These are phyloP conservation scores for Rhizoglyphus robini DNA, from an alignment of 1,140 invertebrate species.

Conservation along the genomic window DNA sequence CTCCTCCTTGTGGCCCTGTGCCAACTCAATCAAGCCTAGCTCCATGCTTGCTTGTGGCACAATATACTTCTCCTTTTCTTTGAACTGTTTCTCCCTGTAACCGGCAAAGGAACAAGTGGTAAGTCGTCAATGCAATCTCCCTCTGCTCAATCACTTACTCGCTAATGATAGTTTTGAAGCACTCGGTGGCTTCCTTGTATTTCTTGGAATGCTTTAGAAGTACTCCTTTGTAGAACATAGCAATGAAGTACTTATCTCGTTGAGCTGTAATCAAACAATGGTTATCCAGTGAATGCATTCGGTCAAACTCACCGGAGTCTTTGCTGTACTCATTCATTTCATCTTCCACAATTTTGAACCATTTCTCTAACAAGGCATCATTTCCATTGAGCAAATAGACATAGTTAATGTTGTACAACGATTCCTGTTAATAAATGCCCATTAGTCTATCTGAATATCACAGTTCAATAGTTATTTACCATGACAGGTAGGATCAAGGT, in stretches of 20 bases:
- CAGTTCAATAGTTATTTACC: neutral
- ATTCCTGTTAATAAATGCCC: slow-evolving; percentile 1
- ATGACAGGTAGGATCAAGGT: slow-evolving; percentile 10
- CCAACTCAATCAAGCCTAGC: neutral
- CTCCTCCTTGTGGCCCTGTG: neutral
- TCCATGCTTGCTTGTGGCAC: slow-evolving; percentile 15
- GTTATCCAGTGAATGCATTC: neutral
- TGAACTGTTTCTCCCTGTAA: neutral
- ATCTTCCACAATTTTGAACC: slow-evolving; percentile 4
- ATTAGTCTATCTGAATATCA: neutral
- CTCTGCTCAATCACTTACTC: neutral
- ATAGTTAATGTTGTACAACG: slow-evolving; percentile 17
- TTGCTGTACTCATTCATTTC: slow-evolving; percentile 6
- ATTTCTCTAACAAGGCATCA: neutral
- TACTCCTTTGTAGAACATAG: slow-evolving; percentile 15
- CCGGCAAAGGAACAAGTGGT: neutral
- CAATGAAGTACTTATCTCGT: slow-evolving; percentile 15
- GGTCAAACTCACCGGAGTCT: neutral
- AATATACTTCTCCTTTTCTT: slow-evolving; percentile 10
- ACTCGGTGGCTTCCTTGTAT: slow-evolving; percentile 7
- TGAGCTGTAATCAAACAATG: neutral
- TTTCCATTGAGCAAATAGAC: slow-evolving; percentile 9
- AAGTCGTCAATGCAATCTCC: neutral
- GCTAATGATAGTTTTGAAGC: slow-evolving; percentile 14
- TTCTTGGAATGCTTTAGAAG: slow-evolving; percentile 7